Percentiles rank a stretch among this genome's conserved stretches.
These are phyloP conservation scores for Cylas formicarius DNA, from an alignment of 1,140 invertebrate species.

Conservation along the genomic window DNA sequence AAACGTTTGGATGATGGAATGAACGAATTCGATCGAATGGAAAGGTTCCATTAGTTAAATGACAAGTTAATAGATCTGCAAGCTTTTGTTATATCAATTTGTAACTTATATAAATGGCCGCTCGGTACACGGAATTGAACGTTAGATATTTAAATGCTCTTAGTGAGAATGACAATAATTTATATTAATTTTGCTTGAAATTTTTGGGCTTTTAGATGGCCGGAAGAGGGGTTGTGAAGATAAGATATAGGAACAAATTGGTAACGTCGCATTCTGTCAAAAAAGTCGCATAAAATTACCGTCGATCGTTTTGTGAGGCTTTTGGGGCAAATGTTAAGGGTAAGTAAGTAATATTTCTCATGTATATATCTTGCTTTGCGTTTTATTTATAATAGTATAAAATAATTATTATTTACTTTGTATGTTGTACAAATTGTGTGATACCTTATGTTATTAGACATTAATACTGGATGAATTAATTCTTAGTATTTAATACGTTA, in stretches of 20 bases:
- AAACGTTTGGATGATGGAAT: too few relatives aligned
- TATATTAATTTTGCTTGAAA: conserved; percentile 4
- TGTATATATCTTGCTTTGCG: too few relatives aligned
- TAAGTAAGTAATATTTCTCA: too few relatives aligned
- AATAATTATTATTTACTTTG: conserved; percentile 10
- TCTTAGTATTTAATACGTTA: conserved; percentile 9
- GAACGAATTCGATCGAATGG: too few relatives aligned
- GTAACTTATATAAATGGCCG: neutral
- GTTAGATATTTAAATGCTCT: conserved; percentile 1
- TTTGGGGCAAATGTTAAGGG: too few relatives aligned
- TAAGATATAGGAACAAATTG: too few relatives aligned
- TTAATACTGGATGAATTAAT: conserved; percentile 11
- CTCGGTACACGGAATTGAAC: conserved; percentile 8
- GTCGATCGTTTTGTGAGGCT: too few relatives aligned
- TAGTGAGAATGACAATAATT: conserved; percentile 17
- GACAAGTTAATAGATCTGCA: conserved; percentile 21
- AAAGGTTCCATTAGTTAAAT: conserved; percentile 5
- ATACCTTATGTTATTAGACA: too few relatives aligned
- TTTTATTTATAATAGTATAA: conserved; percentile 9
- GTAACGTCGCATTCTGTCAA: too few relatives aligned
- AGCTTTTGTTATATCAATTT: neutral
- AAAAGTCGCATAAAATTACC: too few relatives aligned
- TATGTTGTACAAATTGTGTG: conserved; percentile 22
- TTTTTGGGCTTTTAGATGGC: too few relatives aligned
- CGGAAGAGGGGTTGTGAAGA: too few relatives aligned